Conservation (phyloP, 2,888 invertebrate species). For the Caenorhabditis angaria region DNA sequence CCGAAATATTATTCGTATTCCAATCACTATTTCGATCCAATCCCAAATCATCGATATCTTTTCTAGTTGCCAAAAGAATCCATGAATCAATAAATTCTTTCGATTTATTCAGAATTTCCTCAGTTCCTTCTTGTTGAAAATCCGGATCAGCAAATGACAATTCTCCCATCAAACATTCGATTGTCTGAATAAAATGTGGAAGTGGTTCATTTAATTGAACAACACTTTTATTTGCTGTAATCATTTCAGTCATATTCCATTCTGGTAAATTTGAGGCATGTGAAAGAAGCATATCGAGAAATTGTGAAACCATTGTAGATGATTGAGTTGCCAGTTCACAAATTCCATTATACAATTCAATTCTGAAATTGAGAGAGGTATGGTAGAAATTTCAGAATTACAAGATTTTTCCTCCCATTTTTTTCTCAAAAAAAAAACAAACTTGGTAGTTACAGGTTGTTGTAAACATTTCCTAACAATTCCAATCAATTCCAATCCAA, state of each 20-base stretch:
- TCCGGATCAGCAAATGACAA: constrained; percentile 29
- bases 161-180: constrained; percentile 42
- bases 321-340: constrained; percentile 40
- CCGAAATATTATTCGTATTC: constrained; percentile 32
- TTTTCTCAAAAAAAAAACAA: neutral
- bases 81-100: constrained; percentile 35
- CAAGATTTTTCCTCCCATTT: neutral
- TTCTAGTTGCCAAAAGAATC: constrained; percentile 30
- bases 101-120: constrained; percentile 20
- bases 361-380: constrained; percentile 4
- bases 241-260: constrained; percentile 40
- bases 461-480: constrained; percentile 41
- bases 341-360: constrained; percentile 44
- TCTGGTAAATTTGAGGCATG: constrained; percentile 32
- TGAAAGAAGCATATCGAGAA: constrained; percentile 43
- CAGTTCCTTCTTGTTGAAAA: constrained; percentile 23
- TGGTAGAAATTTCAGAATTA: neutral
- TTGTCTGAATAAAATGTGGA: constrained; percentile 45
- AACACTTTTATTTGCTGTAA: constrained; percentile 7
- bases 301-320: constrained; percentile 42
- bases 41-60: constrained; percentile 41
- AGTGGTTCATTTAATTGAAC: constrained; percentile 41
- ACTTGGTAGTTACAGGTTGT: constrained; percentile 42
- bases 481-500: constrained; percentile 47
- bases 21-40: constrained; percentile 51